phyloP scores from a whole-genome alignment of 2,113 vertebrate genomes.

The Chaetops frenatus region DNA sequence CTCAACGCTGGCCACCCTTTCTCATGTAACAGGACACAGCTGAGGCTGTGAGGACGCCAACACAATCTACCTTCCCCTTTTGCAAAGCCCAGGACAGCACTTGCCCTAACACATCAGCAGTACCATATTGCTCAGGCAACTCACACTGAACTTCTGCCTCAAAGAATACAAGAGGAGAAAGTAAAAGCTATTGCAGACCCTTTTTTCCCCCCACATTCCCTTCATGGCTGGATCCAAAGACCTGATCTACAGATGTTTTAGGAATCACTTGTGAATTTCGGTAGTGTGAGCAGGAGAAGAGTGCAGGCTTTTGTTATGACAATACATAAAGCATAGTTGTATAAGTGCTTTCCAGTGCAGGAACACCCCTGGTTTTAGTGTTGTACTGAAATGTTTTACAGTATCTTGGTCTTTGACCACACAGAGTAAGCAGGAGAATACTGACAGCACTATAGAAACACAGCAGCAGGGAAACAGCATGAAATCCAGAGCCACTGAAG shows the following conservation, averaged over 20 bases:
- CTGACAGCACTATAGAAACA: neutral
- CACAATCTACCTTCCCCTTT: neutral
- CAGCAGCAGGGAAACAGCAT: neutral
- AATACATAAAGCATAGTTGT: neutral
- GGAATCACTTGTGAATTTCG: neutral
- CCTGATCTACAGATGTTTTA: neutral
- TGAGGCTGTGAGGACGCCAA: fast-evolving
- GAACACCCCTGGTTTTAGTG: neutral
- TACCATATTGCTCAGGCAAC: neutral
- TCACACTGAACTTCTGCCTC: neutral
- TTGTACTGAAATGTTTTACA: neutral
- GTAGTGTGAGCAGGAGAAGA: neutral
- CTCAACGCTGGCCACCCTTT: neutral
- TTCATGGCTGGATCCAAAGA: neutral
- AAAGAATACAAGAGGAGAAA: neutral
- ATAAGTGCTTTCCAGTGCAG: neutral
- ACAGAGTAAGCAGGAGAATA: neutral
- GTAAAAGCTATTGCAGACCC: neutral
- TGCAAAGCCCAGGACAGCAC: neutral
- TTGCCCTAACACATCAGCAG: neutral
- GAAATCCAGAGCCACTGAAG: neutral
- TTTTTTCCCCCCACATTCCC: neutral
- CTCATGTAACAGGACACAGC: fast-evolving
- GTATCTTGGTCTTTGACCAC: neutral
- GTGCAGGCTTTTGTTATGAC: neutral